Conservation (phyloP, 2,888 invertebrate genomes). For the Machimus atricapillus region DNA sequence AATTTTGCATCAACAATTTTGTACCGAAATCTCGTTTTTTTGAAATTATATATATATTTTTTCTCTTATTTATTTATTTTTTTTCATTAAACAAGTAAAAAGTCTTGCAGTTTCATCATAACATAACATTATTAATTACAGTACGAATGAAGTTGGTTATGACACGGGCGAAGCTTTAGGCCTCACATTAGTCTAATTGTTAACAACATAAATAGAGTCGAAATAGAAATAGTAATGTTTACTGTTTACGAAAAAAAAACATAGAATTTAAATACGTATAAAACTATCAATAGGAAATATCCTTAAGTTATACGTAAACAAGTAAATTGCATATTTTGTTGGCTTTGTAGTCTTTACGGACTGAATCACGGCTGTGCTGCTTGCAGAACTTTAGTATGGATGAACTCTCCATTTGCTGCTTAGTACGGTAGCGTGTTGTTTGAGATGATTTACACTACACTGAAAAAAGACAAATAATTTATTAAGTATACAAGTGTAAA, state of each 20-base stretch:
- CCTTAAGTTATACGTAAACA: not conserved
- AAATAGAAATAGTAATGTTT: conserved; percentile 8
- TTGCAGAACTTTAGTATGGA: not conserved
- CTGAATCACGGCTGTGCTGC: not conserved
- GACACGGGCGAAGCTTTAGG: not conserved
- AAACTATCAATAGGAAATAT: conserved; percentile 19
- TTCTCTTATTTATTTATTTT: no score
- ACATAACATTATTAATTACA: not conserved
- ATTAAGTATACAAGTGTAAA: not conserved
- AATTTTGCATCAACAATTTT: conserved; percentile 20
- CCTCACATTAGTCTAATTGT: not conserved
- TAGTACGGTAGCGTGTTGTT: not conserved
- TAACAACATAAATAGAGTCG: not conserved
- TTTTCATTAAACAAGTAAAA: not conserved
- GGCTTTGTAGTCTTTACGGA: not conserved
- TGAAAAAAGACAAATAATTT: not conserved
- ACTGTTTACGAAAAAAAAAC: not conserved
- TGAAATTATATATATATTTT: not conserved
- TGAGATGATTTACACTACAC: conserved; percentile 7
- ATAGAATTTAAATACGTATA: conserved; percentile 1
- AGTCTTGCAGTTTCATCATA: not conserved
- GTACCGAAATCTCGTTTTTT: conserved; percentile 2
- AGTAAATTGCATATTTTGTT: conserved; percentile 4
- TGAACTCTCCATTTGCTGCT: not conserved
- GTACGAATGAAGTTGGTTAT: conserved; percentile 7